Percentiles rank a stretch among this genome's conserved stretches.
These are phyloP conservation scores for Numenius arquata DNA, from an alignment of 2,113 vertebrate species.

Conservation along the genomic window DNA sequence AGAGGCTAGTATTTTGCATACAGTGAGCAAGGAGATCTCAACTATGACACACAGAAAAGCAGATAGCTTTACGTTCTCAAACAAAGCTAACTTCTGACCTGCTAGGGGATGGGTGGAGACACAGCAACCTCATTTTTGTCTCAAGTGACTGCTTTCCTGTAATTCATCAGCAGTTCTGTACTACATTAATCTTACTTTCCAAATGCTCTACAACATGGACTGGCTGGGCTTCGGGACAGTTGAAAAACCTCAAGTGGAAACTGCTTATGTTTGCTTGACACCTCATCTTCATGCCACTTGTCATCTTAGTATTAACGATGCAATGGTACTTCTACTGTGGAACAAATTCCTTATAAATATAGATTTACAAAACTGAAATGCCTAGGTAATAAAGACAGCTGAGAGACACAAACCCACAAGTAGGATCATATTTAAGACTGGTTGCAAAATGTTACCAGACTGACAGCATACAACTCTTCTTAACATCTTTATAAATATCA, in stretches of 20 bases:
- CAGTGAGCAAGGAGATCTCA: neutral
- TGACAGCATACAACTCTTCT: neutral
- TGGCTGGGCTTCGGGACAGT: neutral
- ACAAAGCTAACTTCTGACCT: neutral
- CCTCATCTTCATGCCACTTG: neutral
- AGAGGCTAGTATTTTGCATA: neutral
- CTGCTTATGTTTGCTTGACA: neutral
- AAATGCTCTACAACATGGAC: neutral
- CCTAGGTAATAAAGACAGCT: neutral
- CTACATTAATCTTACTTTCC: neutral
- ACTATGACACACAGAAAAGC: neutral
- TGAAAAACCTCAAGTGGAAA: neutral
- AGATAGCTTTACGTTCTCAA: neutral
- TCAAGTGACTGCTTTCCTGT: neutral
- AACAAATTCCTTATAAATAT: constrained; percentile 43
- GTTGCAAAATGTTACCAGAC: neutral
- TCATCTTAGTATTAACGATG: constrained; percentile 21
- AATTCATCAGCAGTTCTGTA: neutral
- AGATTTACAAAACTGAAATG: constrained; percentile 27
- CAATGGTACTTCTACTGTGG: neutral
- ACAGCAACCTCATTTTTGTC: neutral
- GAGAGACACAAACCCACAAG: neutral
- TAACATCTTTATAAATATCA: neutral
- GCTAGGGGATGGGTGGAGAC: neutral
- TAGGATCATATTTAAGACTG: neutral